phyloP scores from a whole-genome alignment of 1,140 invertebrate genomes.

The Atta cephalotes region DNA sequence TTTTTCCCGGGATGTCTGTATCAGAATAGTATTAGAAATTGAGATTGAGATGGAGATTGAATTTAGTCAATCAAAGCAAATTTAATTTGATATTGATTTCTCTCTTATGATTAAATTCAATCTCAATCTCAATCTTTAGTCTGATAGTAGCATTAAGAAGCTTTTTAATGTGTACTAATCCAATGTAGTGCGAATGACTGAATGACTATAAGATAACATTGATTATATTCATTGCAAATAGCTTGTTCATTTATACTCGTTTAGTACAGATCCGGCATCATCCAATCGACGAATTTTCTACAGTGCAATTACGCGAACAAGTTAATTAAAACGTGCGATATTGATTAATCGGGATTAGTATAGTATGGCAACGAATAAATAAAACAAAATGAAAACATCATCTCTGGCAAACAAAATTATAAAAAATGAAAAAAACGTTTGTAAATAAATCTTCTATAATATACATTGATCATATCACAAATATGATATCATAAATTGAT shows the following conservation, averaged over 20 bases:
- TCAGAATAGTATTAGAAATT: no score
- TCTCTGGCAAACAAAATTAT: background rate
- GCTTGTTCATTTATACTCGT: background rate
- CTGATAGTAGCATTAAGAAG: no score
- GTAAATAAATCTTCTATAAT: background rate
- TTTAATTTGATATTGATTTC: no score
- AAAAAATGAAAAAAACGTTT: background rate
- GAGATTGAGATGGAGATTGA: no score
- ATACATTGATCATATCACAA: no score
- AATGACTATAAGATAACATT: background rate
- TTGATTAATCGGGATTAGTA: conserved; percentile 5
- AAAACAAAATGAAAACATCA: background rate
- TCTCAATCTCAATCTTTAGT: no score
- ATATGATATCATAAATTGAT: background rate
- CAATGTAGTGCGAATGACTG: background rate
- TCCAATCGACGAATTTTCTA: background rate
- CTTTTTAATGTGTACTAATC: no score
- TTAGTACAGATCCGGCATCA: background rate
- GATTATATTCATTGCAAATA: background rate
- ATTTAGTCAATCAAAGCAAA: no score
- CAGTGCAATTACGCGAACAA: background rate
- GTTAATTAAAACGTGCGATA: conserved; percentile 19
- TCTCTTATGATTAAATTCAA: no score
- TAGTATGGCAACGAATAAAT: background rate
- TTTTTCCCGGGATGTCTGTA: no score